Percentiles rank a stretch among this genome's conserved stretches.
Conservation (phyloP, 2,797 vertebrate genomes). For the Tangara arthus region DNA sequence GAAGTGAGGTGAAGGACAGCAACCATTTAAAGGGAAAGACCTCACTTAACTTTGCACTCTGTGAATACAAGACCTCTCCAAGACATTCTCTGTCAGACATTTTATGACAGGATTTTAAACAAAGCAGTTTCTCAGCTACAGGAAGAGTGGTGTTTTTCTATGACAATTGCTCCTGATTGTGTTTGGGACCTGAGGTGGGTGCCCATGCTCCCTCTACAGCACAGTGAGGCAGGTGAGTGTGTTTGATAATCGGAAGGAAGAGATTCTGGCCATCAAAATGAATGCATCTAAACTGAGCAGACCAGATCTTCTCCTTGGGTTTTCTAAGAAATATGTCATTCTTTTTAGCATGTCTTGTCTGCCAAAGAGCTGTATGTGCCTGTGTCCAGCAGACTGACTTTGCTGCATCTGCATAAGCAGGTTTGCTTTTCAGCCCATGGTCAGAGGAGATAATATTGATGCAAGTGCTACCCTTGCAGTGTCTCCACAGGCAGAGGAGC, state of each 20-base stretch:
- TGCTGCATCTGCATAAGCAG: neutral
- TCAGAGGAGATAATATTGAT: neutral
- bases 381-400: neutral
- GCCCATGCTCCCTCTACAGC: neutral
- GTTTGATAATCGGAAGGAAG: neutral
- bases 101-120: neutral
- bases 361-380: neutral
- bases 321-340: neutral
- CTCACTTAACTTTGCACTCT: neutral
- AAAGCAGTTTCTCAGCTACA: neutral
- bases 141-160: neutral
- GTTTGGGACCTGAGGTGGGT: neutral
- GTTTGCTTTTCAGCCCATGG: neutral
- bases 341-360: neutral
- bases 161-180: neutral
- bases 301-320: neutral
- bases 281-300: neutral
- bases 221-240: neutral
- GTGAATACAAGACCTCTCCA: neutral
- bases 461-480: neutral
- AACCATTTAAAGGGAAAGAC: neutral
- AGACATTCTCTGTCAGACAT: neutral
- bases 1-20: neutral
- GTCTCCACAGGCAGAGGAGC: neutral
- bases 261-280: neutral